These are phyloP conservation scores for Xanthostigma xanthostigma DNA, from an alignment of 2,888 invertebrate species.

Conservation along the genomic window DNA sequence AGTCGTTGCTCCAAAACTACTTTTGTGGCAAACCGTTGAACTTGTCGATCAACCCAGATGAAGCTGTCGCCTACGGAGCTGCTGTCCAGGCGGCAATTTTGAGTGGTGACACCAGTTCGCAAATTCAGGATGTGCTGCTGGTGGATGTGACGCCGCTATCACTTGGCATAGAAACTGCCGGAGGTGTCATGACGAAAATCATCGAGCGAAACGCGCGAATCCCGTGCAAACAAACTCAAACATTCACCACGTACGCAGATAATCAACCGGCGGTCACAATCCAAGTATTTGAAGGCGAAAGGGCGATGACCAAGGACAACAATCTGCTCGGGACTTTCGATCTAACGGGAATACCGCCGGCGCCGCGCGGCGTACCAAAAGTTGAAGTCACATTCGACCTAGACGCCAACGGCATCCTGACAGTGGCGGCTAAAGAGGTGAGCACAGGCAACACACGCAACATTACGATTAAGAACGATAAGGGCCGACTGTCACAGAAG, in stretches of 20 bases:
- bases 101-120: slow-evolving; percentile 38
- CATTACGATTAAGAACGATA: slow-evolving; percentile 72
- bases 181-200: slow-evolving; percentile 59
- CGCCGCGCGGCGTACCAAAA: slow-evolving; percentile 50
- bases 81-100: slow-evolving; percentile 25
- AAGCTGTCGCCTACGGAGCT: slow-evolving; percentile 27
- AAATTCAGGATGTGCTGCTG: slow-evolving; percentile 57
- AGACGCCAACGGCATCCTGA: slow-evolving; percentile 57
- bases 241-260: slow-evolving; percentile 51
- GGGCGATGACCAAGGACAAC: slow-evolving; percentile 71
- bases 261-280: slow-evolving; percentile 48
- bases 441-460: slow-evolving; percentile 50
- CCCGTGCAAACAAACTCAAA: slow-evolving; percentile 38
- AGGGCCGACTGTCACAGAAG: slow-evolving; percentile 61
- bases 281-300: slow-evolving; percentile 52
- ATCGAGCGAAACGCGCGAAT: slow-evolving; percentile 40
- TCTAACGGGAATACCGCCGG: slow-evolving; percentile 51
- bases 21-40: slow-evolving; percentile 41
- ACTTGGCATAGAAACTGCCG: slow-evolving; percentile 63
- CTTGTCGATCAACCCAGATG: slow-evolving; percentile 26
- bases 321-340: slow-evolving; percentile 51
- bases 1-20: slow-evolving; percentile 56
- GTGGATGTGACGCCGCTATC: slow-evolving; percentile 56
- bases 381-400: slow-evolving; percentile 58
- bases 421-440: slow-evolving; percentile 37